Evolutionary conservation across 2,797 vertebrate species (phyloP).

Genomic region (Mormyrops boulengeri): DNA sequence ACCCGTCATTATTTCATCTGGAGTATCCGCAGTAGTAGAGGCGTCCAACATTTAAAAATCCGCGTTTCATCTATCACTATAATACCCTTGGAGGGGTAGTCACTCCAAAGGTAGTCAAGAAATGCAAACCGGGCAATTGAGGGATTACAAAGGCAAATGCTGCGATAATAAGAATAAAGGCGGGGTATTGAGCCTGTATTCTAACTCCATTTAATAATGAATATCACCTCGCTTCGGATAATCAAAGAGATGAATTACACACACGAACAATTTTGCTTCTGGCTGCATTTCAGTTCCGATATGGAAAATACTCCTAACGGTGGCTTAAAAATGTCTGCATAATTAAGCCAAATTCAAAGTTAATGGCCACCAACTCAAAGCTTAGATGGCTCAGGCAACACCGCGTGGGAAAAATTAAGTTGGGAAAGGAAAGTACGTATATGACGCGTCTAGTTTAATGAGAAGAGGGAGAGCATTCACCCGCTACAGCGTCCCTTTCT

Average conservation of each 20-base stretch:
- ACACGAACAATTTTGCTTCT: background rate
- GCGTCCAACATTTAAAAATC: background rate
- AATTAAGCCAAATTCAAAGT: constrained; percentile 7
- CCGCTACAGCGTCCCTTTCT: background rate
- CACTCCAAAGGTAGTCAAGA: background rate
- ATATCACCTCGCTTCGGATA: background rate
- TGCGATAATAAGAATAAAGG: background rate
- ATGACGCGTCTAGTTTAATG: background rate
- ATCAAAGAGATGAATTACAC: background rate
- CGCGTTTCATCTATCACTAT: background rate
- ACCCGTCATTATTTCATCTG: background rate
- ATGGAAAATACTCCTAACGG: background rate
- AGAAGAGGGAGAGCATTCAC: background rate
- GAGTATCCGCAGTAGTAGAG: background rate
- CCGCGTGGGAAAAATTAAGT: background rate
- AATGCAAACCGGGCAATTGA: background rate
- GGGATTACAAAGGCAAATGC: background rate
- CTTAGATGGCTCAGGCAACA: background rate
- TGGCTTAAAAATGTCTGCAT: background rate
- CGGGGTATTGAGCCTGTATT: background rate
- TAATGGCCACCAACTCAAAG: background rate
- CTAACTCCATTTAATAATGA: background rate
- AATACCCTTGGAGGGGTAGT: background rate
- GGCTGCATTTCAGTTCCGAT: background rate
- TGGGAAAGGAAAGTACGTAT: too few relatives aligned